These are phyloP conservation scores for Spinibarbus caldwelli DNA, from an alignment of 2,797 vertebrate species.

Conservation along the genomic window DNA sequence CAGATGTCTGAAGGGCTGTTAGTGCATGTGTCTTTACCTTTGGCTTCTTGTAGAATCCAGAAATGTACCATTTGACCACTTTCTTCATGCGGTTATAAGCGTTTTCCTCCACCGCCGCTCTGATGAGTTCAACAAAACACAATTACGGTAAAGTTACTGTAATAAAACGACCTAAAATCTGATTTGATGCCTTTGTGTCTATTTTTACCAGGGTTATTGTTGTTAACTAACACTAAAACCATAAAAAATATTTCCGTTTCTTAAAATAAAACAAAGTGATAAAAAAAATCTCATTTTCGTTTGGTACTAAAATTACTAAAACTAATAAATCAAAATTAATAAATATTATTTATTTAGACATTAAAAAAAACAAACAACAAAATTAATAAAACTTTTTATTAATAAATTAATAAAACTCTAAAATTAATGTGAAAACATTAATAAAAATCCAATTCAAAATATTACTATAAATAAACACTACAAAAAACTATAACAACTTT, in stretches of 20 bases:
- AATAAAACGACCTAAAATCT: not conserved
- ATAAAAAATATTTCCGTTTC: not conserved
- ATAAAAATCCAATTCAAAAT: no score
- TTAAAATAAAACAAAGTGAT: no score
- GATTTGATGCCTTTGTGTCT: not conserved
- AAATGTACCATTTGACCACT: constrained; percentile 99
- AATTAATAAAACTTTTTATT: no score
- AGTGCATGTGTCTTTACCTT: constrained; percentile 77
- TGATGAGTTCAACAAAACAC: constrained; percentile 60
- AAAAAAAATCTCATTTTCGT: not conserved
- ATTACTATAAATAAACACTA: no score
- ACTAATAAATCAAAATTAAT: not conserved
- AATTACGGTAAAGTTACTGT: not conserved
- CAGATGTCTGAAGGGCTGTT: no score
- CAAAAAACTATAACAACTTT: no score
- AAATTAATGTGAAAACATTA: no score
- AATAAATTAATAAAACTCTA: no score
- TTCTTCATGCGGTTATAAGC: constrained; percentile 96
- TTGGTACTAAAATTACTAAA: not conserved
- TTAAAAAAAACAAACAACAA: no score
- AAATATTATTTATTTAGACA: not conserved
- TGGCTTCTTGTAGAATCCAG: constrained; percentile 99
- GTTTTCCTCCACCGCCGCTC: constrained; percentile 95
- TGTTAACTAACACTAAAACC: not conserved
- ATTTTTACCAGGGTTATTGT: not conserved